Base-by-base conservation (phyloP, 2,113 vertebrate genomes). In the Columba livia region DNA sequence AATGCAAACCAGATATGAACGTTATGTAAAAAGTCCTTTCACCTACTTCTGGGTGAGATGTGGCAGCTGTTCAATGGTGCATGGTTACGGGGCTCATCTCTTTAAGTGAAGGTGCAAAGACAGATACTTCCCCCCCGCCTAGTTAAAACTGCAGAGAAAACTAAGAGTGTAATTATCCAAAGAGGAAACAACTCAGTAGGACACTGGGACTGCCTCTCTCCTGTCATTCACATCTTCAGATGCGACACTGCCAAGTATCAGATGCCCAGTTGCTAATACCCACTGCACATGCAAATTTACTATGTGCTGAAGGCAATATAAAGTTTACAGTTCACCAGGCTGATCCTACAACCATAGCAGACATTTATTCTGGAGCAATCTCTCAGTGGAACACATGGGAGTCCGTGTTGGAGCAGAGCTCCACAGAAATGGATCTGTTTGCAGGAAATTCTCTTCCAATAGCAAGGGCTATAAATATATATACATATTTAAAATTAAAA, bases 371-470 rank as follows among this genome's bases (percentile, higher is more conserved):
- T 80, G 77, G 85, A 86, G 85, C 29, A 78, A 71, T 42, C 38
- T 69, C 65, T 57, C 4, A 2, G 80, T 42, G 70, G 85, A 90
- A 92, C 80, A 62, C 69, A 69, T 57, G 48, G 65, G 85, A 89
- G 61, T 72, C 61, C 9, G 2, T 24, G 73, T 53, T 0, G 0
- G 72, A 87, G 61, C 77, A 87, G 36, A 66, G 57, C 28, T 67
- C 69, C 21, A 53, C 70, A 87, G 92, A 95, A 96, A 95, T 11
- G 17, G 90, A 96, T 96, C 88, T 89, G 88, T 96, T 96, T 88
- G 92, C 96, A 95, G 93, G 88, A 96, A 96, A 89, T 95, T 93
- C 85, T 93, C 92, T 88, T 89, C 73, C 92, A 93, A 87, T 72
- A 87, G 77, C 75, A 84, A 90, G 57, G 88, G 53, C 85, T 94